Percentiles rank a stretch among this genome's conserved stretches.
These are phyloP conservation scores for Bolinopsis microptera DNA, from an alignment of 37 sponge, comb jelly and placozoan species.

Conservation along the genomic window DNA sequence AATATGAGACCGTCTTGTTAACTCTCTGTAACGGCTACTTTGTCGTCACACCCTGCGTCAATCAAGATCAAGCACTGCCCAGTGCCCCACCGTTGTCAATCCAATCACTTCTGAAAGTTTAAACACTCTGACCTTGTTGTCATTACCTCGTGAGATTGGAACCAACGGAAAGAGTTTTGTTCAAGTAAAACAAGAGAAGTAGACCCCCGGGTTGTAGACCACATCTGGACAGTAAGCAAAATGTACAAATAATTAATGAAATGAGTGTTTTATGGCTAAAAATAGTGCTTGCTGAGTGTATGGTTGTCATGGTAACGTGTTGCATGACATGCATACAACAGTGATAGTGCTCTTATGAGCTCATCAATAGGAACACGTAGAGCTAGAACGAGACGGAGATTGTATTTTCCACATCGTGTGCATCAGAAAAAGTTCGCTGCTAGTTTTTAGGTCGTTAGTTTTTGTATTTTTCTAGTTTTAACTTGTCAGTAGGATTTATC, in stretches of 20 bases:
- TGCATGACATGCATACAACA: slow-evolving; percentile 17
- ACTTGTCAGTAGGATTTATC: too few species aligned
- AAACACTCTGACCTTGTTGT: background rate
- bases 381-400: background rate
- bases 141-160: background rate
- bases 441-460: background rate
- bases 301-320: background rate
- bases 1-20: too few species aligned
- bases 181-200: background rate
- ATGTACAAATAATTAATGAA: slow-evolving; percentile 38
- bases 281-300: slow-evolving; percentile 18
- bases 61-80: too few species aligned
- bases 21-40: too few species aligned
- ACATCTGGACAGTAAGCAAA: background rate
- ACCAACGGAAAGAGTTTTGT: background rate
- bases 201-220: background rate
- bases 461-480: background rate
- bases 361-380: background rate
- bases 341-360: background rate
- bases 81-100: too few species aligned
- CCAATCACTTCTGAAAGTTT: too few species aligned
- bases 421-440: background rate
- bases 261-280: slow-evolving; percentile 39
- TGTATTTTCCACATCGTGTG: background rate
- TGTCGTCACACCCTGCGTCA: too few species aligned